Evolutionary conservation across 2,888 invertebrate species (phyloP), one percentile per base, ranked within the genome.

Genomic region (Pammene fasciana): DNA sequence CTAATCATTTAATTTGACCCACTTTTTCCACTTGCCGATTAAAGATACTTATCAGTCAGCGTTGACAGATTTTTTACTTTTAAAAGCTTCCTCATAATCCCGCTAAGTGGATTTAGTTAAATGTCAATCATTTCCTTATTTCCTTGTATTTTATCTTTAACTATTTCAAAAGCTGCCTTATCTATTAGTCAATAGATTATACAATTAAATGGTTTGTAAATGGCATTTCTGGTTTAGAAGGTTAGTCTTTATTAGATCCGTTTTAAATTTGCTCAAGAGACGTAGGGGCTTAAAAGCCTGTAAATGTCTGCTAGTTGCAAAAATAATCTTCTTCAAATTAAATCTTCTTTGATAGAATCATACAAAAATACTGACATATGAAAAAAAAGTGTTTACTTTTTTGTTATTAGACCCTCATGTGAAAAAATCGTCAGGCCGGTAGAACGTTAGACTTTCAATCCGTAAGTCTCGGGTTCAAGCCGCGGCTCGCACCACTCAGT

Each of bases 11-110:
- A 45, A n/a, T 9, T 8, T 45, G 34, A 34, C 59, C 59, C 10
- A 43, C 57, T 57, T 57, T 59, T 41, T 26, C 50, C 16, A 14
- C 16, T 18, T 3, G 8, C 13, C 16, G 38, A 41, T 48, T 36
- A 56, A 34, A 56, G 14, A 36, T 18, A 59, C 34, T 36, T 55
- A 62, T 68, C 67, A 14, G 46, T 62, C 56, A 56, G 18, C 10
- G 67, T 43, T 62, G 62, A 68, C 62, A 68, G 61, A 10, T 60
- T 61, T 59, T 34, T 41, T 55, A 68, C 36, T n/a, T 52, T 56
- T 38, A 61, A 67, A 48, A 68, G 67, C 61, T 36, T 62, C 56
- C 26, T 41, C 5, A 46, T 48, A 54, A 68, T 68, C 67, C 41
- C 55, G 14, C 8, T 62, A 61, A 62, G 56, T 62, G 56, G 48